Conservation (phyloP, 2,888 invertebrate genomes). For the Leptarthrus brevirostris region DNA sequence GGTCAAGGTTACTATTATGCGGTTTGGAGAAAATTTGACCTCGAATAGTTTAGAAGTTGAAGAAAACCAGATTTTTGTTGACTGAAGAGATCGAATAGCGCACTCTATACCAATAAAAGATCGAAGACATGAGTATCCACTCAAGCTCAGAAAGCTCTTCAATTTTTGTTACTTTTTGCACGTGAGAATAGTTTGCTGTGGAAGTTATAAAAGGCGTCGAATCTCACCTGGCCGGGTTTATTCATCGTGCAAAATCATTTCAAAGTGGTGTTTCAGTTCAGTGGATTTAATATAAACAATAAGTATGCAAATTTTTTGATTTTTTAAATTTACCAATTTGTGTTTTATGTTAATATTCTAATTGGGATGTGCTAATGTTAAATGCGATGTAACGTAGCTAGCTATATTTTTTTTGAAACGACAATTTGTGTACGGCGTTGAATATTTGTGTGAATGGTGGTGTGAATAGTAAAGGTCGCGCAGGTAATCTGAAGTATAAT, state of each 20-base stretch:
- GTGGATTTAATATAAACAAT: constrained; percentile 5
- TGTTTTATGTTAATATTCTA: not conserved
- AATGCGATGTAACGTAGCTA: not conserved
- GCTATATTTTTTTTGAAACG: not conserved
- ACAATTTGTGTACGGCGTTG: not conserved
- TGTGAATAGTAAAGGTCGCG: too few species aligned
- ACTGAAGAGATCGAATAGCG: not conserved
- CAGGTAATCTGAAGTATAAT: too few species aligned
- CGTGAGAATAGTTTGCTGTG: not conserved
- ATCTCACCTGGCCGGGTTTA: constrained; percentile 17
- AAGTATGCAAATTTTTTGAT: constrained; percentile 22
- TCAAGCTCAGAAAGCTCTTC: constrained; percentile 19
- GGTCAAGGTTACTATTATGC: constrained; percentile 27
- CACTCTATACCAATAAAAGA: not conserved
- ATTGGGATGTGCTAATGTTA: constrained; percentile 5
- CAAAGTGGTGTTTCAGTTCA: not conserved
- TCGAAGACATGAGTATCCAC: not conserved
- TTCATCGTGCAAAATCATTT: constrained; percentile 16
- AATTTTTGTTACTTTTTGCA: constrained; percentile 5
- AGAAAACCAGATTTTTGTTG: constrained; percentile 14
- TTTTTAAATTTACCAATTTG: not conserved
- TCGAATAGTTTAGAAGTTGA: not conserved
- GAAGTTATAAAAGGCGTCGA: constrained; percentile 34
- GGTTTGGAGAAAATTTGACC: constrained; percentile 6
- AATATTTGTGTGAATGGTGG: too few species aligned